Conservation (phyloP, 2,797 vertebrate species). For the Chiroxiphia lanceolata region DNA sequence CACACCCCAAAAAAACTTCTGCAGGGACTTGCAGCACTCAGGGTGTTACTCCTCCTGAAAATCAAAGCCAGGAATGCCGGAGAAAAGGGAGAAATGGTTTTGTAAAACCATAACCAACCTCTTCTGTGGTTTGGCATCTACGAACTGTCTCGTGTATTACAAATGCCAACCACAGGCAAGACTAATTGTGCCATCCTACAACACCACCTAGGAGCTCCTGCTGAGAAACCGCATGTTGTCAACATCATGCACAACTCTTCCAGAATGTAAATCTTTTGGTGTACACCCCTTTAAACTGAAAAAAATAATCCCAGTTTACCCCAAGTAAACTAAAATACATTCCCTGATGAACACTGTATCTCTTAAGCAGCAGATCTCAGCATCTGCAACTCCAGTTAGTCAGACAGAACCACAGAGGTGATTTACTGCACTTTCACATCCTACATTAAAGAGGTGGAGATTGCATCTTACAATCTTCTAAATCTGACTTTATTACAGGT, state of each 20-base stretch:
- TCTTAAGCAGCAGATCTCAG: background rate
- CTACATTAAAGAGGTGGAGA: background rate
- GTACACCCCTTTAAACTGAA: background rate
- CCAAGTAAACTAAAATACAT: background rate
- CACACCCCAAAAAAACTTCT: fast-evolving
- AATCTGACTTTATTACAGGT: conserved; percentile 27
- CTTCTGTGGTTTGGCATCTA: background rate
- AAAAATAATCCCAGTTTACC: background rate
- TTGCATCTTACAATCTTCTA: background rate
- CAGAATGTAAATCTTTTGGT: background rate
- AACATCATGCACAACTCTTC: background rate
- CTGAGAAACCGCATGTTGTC: background rate
- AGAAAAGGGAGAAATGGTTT: background rate
- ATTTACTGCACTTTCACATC: background rate
- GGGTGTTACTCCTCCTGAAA: background rate
- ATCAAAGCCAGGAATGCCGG: background rate
- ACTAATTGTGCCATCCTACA: background rate
- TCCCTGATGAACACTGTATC: background rate
- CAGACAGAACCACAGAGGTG: background rate
- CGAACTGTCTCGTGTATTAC: background rate
- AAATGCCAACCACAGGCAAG: background rate
- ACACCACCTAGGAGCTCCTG: background rate
- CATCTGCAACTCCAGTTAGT: background rate
- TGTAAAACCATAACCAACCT: background rate
- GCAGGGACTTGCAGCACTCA: background rate